Evolutionary conservation across 2,888 invertebrate genomes (phyloP).

Genomic region (Limnephilus rhombicus): DNA sequence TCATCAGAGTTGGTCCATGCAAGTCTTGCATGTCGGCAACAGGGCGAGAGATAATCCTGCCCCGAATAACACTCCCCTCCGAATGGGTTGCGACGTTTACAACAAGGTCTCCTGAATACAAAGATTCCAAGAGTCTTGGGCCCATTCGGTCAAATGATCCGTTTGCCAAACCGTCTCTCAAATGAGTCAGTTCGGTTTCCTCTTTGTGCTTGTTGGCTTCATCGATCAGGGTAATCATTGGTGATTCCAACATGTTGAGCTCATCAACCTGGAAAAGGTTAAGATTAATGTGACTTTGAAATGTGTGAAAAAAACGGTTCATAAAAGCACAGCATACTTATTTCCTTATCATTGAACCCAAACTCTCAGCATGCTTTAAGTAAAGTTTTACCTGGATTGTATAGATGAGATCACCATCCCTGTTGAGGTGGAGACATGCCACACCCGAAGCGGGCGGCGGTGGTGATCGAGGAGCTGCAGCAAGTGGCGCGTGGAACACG

Average conservation of each 20-base stretch:
- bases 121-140: constrained; percentile 88
- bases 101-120: constrained; percentile 89
- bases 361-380: background rate
- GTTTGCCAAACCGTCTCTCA: constrained; percentile 81
- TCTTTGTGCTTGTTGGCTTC: constrained; percentile 84
- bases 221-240: constrained; percentile 85
- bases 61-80: constrained; percentile 80
- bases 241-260: constrained; percentile 77
- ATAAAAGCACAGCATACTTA: background rate
- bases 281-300: background rate
- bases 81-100: constrained; percentile 84
- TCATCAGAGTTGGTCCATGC: constrained; percentile 82
- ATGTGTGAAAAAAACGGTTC: background rate
- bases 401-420: constrained; percentile 87
- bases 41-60: constrained; percentile 82
- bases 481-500: constrained; percentile 81
- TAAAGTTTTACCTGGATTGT: constrained; percentile 79
- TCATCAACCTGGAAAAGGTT: constrained; percentile 77
- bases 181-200: constrained; percentile 83
- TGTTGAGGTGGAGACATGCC: constrained; percentile 88
- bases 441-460: constrained; percentile 81
- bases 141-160: constrained; percentile 88
- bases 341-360: background rate
- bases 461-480: constrained; percentile 76
- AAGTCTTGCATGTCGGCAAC: constrained; percentile 87